Evolutionary conservation across 2,888 invertebrate genomes (phyloP).

Genomic region (Scaptomyza tumidula): DNA sequence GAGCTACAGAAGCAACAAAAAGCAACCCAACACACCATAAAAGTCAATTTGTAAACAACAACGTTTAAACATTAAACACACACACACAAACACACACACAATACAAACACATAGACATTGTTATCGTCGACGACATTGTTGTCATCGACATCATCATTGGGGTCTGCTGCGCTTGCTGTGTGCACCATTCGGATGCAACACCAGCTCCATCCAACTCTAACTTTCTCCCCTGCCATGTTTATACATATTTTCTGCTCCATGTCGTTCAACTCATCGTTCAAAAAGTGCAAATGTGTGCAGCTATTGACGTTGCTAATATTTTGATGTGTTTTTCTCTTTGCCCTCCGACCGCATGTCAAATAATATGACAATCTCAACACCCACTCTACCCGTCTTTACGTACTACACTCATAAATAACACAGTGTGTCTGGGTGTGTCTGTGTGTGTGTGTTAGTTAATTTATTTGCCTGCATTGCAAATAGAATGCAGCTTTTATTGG

Average conservation of each 20-base stretch:
- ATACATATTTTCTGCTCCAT: neutral
- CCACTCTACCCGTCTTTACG: too few species aligned
- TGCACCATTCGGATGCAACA: slow-evolving; percentile 19
- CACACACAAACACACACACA: slow-evolving; percentile 24
- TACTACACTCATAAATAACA: slow-evolving; percentile 17
- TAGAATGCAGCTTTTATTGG: slow-evolving; percentile 63
- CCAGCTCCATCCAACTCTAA: neutral
- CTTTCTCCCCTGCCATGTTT: neutral
- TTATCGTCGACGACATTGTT: slow-evolving; percentile 34
- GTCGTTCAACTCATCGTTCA: slow-evolving; percentile 35
- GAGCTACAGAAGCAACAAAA: slow-evolving; percentile 14
- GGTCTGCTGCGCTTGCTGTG: slow-evolving; percentile 63
- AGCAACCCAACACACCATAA: slow-evolving; percentile 34
- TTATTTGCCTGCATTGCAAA: slow-evolving; percentile 37
- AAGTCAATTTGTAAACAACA: slow-evolving; percentile 72
- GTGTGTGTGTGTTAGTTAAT: slow-evolving; percentile 24
- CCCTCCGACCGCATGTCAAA: slow-evolving; percentile 43
- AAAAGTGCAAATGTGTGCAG: slow-evolving; percentile 63
- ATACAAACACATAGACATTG: neutral
- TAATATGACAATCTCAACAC: slow-evolving; percentile 30
- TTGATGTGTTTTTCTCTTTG: slow-evolving; percentile 43
- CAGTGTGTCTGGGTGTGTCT: neutral
- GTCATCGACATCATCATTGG: slow-evolving; percentile 33
- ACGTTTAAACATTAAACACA: slow-evolving; percentile 60
- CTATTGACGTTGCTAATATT: slow-evolving; percentile 74